Evolutionary conservation across 1,140 invertebrate species (phyloP).

Genomic region (Drosophila sp.): DNA sequence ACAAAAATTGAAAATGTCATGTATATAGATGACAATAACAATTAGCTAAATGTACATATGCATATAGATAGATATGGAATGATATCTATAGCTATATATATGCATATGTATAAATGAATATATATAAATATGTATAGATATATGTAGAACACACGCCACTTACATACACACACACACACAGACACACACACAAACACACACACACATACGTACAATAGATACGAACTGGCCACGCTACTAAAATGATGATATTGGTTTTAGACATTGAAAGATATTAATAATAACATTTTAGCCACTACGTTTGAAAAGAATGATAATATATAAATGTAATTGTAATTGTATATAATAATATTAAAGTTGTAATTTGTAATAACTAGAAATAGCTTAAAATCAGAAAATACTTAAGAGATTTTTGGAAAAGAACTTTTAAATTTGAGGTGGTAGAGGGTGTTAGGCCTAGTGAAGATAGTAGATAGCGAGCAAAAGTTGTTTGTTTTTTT

Average conservation of each 20-base stretch:
- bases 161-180: conserved; percentile 44
- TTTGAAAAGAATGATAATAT: conserved; percentile 25
- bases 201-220: conserved; percentile 46
- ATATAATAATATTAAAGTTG: conserved; percentile 6
- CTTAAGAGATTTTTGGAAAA: background rate
- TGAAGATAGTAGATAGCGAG: too few species aligned
- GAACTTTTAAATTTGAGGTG: background rate
- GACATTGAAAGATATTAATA: conserved; percentile 71
- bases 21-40: conserved; percentile 49
- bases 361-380: conserved; percentile 19
- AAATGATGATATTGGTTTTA: conserved; percentile 68
- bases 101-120: conserved; percentile 29
- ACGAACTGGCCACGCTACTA: conserved; percentile 60
- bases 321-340: conserved; percentile 49
- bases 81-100: conserved; percentile 15
- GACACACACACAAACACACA: conserved; percentile 32
- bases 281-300: conserved; percentile 73
- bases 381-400: conserved; percentile 21
- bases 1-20: conserved; percentile 67
- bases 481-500: too few species aligned
- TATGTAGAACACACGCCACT: conserved; percentile 27
- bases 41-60: conserved; percentile 56
- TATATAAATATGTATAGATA: conserved; percentile 30
- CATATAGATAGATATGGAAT: conserved; percentile 21
- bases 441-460: background rate